A percentile compares a stretch with the other conserved stretches of the same genome.
Conservation (phyloP, 2,888 invertebrate species). For the Brenthis daphne region DNA sequence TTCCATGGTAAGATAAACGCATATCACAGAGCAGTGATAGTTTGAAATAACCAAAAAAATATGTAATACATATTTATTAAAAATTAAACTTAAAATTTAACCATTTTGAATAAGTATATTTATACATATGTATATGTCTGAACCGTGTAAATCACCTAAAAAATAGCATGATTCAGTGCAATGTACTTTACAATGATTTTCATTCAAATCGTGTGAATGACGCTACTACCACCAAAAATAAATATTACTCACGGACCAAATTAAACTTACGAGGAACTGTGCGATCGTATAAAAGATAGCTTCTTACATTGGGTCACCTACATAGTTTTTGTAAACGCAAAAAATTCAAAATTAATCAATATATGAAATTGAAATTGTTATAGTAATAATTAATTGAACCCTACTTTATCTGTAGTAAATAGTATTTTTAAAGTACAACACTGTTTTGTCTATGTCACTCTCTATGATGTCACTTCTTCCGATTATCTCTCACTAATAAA, state of each 20-base stretch:
- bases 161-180: constrained; percentile 36
- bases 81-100: background rate
- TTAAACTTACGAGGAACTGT: constrained; percentile 40
- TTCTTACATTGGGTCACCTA: background rate
- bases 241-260: constrained; percentile 44
- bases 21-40: background rate
- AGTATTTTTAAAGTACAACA: no score
- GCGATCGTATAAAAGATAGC: constrained; percentile 13
- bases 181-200: constrained; percentile 39
- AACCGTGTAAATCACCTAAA: constrained; percentile 38
- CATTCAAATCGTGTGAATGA: constrained; percentile 39
- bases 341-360: no score
- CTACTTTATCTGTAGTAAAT: no score
- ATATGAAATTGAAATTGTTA: no score
- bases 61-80: background rate
- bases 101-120: no score
- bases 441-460: no score
- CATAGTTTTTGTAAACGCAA: no score
- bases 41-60: background rate
- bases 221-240: constrained; percentile 40
- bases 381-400: no score
- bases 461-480: no score
- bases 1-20: background rate
- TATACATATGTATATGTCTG: background rate
- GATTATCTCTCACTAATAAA: no score